Percentiles rank a stretch among this genome's conserved stretches.
phyloP scores from a whole-genome alignment of 2,888 invertebrate genomes.

The Cotesia congregata region DNA sequence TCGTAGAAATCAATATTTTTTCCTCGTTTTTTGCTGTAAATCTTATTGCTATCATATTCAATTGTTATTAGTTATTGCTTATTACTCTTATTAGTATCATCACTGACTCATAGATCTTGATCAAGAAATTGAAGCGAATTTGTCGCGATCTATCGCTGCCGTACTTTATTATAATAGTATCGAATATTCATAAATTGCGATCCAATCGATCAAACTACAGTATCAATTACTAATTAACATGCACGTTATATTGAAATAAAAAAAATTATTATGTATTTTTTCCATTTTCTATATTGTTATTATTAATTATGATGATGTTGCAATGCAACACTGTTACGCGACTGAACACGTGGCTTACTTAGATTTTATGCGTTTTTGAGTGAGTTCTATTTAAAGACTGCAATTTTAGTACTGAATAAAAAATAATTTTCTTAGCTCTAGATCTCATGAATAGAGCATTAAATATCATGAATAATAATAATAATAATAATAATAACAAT shows the following conservation, averaged over 20 bases:
- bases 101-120: background rate
- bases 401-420: background rate
- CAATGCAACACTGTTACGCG: constrained; percentile 7
- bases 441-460: no score
- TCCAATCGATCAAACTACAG: no score
- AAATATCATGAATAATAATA: no score
- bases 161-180: background rate
- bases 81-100: background rate
- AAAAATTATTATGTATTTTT: no score
- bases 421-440: background rate
- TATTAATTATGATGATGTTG: background rate
- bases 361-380: constrained; percentile 61
- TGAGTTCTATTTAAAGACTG: constrained; percentile 58
- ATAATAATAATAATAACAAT: no score
- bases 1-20: no score
- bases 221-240: no score
- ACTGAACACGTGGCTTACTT: constrained; percentile 26
- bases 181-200: no score
- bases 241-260: no score
- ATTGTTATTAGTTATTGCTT: background rate
- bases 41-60: background rate
- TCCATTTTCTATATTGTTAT: no score
- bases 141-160: background rate
- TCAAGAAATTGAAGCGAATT: background rate
- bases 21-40: no score